Evolutionary conservation across 1,140 invertebrate genomes (phyloP), one percentile per base, ranked within the genome.

Genomic region (Aphidius ervi): DNA sequence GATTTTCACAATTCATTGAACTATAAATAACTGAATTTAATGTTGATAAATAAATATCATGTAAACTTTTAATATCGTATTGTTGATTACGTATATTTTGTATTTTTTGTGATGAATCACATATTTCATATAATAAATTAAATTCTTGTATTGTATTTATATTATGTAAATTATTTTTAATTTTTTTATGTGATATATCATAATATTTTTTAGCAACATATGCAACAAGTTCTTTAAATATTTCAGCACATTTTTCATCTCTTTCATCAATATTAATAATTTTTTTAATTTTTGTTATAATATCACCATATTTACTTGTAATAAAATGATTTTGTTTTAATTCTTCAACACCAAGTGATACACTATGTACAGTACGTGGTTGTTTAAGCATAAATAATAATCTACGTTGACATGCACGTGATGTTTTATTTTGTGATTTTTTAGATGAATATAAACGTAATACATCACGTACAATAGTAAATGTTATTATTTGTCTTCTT

Each of bases 371-470:
- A 0, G 85, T 86, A 5, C 79, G 73, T 0, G 80, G 74, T 58
- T 85, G 84, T 65, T 85, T 85, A 70, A 87, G 70, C 77, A 88
- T 84, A 65, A 86, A 87, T 6, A 82, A 68, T 4, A 88, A 73
- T 20, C 89, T 75, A 6, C 89, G 74, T 61, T 87, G 84, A 73
- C 87, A 89, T 1, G 89, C 87, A 52, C 81, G 70, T 0, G 87
- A 86, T 0, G 89, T 90, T 73, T 92, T 92, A 65, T 90, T 87
- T 37, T 76, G 69, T 8, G 83, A 85, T 39, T 50, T 77, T 31
- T 31, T 31, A 73, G 71, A 79, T 7, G 73, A 81, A 55, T 76
- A 79, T 62, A 70, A 66, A 59, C 88, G 84, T 1, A 92, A 68
- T 5, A 89, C 67, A 66, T 91, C 88, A 10, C 89, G 76, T 1